Percentiles rank a stretch among this genome's conserved stretches.
Conservation (phyloP, 30 jellyfish, hydroid and myxozoan species). For the Cassiopea andromeda region DNA sequence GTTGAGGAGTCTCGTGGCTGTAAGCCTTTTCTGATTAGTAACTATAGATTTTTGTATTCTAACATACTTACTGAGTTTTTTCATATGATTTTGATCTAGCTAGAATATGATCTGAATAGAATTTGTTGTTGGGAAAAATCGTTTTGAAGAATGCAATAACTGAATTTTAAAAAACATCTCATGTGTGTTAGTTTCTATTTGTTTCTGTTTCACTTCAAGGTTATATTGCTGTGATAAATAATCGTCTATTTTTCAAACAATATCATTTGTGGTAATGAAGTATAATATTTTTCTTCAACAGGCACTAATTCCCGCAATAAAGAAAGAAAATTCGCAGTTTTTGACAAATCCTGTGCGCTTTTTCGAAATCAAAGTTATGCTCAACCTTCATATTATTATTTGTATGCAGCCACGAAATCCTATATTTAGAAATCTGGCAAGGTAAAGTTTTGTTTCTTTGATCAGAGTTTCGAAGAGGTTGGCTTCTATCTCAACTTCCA, state of each 20-base stretch:
- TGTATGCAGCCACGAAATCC: slow-evolving; percentile 68
- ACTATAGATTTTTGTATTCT: not conserved
- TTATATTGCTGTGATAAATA: no score
- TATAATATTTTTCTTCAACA: not conserved
- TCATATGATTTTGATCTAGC: not conserved
- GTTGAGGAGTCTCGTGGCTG: slow-evolving; percentile 69
- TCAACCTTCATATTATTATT: slow-evolving; percentile 69
- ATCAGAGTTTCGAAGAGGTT: not conserved
- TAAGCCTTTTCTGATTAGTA: slow-evolving; percentile 5
- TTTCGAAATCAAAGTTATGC: slow-evolving; percentile 66
- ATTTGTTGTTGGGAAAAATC: not conserved
- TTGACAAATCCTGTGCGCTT: slow-evolving; percentile 71
- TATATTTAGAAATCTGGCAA: slow-evolving; percentile 33
- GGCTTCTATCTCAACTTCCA: not conserved
- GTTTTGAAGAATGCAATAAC: not conserved
- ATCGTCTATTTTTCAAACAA: not conserved
- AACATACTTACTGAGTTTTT: not conserved
- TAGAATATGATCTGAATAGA: no score
- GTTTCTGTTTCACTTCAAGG: not conserved
- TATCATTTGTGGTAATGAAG: not conserved
- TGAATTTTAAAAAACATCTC: not conserved
- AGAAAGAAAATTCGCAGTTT: slow-evolving; percentile 66
- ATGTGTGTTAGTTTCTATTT: not conserved
- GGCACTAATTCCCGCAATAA: slow-evolving; percentile 82
- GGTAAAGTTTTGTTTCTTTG: slow-evolving; percentile 3